phyloP scores from a whole-genome alignment of 2,888 invertebrate genomes.

The Ectemnius cavifrons region DNA sequence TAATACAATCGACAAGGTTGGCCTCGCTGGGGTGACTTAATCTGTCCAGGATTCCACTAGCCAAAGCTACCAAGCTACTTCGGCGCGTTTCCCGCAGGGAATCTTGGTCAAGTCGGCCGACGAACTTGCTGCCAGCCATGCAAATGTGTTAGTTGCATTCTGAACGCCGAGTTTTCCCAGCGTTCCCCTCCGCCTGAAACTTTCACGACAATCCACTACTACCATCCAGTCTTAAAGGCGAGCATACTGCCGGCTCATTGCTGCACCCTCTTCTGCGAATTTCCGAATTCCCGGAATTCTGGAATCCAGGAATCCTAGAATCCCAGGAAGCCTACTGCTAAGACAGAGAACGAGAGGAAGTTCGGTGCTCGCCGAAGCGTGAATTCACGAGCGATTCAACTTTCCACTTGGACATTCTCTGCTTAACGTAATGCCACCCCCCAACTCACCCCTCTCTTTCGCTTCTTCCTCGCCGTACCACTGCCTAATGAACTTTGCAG shows the following conservation, averaged over 20 bases:
- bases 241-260: constrained; percentile 6
- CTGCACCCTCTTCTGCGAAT: background rate
- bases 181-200: constrained; percentile 41
- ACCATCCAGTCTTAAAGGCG: too few relatives aligned
- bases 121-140: constrained; percentile 57
- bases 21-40: constrained; percentile 55
- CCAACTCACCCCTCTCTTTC: too few relatives aligned
- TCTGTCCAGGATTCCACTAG: constrained; percentile 40
- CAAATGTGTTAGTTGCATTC: constrained; percentile 65
- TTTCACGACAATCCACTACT: constrained; percentile 20
- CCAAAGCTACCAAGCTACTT: constrained; percentile 33
- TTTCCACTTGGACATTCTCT: too few relatives aligned
- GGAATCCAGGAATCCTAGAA: too few relatives aligned
- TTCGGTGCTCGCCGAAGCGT: too few relatives aligned
- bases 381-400: too few relatives aligned
- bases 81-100: constrained; percentile 47
- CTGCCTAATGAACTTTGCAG: too few relatives aligned
- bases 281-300: too few relatives aligned
- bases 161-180: constrained; percentile 53
- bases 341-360: too few relatives aligned
- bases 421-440: too few relatives aligned
- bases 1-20: constrained; percentile 33
- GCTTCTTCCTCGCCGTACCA: too few relatives aligned
- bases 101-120: constrained; percentile 57
- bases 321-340: too few relatives aligned